These are phyloP conservation scores for Shinisaurus crocodilurus DNA, from an alignment of 2,113 vertebrate species.

Conservation along the genomic window DNA sequence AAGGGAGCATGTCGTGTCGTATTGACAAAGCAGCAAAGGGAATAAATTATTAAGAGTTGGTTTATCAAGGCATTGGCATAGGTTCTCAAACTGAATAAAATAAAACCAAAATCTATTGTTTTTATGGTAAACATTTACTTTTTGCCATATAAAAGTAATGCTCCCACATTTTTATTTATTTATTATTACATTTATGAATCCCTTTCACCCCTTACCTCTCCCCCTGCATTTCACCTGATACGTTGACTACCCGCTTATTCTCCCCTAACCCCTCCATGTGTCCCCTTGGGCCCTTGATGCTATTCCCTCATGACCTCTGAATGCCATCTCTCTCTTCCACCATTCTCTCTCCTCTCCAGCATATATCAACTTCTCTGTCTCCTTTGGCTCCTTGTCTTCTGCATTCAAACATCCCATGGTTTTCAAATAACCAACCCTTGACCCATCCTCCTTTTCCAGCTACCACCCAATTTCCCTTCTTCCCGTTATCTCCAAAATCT, in stretches of 20 bases:
- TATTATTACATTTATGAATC: too few species aligned
- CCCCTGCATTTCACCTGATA: neutral
- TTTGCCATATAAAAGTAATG: neutral
- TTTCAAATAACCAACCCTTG: neutral
- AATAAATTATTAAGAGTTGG: conserved; percentile 7
- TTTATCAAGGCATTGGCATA: neutral
- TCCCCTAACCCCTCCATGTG: neutral
- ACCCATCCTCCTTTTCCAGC: neutral
- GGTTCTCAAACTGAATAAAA: neutral
- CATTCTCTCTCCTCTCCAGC: neutral
- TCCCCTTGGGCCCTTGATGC: neutral
- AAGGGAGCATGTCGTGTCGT: neutral
- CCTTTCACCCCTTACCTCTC: neutral
- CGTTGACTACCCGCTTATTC: neutral
- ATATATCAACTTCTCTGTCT: neutral
- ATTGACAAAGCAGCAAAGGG: conserved; percentile 1
- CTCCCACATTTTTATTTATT: neutral
- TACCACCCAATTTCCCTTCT: neutral
- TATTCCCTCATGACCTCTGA: neutral
- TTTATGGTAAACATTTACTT: neutral
- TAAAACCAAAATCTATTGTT: neutral
- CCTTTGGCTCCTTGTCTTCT: neutral
- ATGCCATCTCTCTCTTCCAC: neutral
- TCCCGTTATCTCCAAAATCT: too few species aligned
- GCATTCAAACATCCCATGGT: neutral